These are phyloP conservation scores for Drosophila bocki DNA, from an alignment of 1,140 invertebrate genomes.

Conservation along the genomic window DNA sequence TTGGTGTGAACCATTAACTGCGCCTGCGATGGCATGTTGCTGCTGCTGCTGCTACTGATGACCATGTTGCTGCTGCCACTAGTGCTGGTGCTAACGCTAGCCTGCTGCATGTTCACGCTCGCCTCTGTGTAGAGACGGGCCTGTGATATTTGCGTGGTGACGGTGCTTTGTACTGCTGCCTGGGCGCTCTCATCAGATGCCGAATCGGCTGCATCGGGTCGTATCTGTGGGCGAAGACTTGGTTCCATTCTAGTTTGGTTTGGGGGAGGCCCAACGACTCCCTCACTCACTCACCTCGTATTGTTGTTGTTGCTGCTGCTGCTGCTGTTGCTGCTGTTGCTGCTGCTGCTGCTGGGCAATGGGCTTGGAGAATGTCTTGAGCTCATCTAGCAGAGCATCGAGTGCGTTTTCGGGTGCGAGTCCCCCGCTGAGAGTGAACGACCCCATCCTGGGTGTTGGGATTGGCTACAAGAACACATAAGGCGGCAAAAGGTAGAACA, in stretches of 20 bases:
- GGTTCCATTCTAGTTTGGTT: slow-evolving; percentile 24
- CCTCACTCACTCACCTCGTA: slow-evolving; percentile 63
- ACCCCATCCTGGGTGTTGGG: slow-evolving; percentile 87
- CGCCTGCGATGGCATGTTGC: background rate
- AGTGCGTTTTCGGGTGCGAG: slow-evolving; percentile 94
- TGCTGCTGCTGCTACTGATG: slow-evolving; percentile 43
- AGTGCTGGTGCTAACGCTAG: slow-evolving; percentile 51
- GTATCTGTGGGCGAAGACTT: slow-evolving; percentile 52
- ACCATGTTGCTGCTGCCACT: slow-evolving; percentile 65
- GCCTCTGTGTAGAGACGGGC: slow-evolving; percentile 79
- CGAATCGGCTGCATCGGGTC: slow-evolving; percentile 78
- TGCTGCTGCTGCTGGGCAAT: slow-evolving; percentile 75
- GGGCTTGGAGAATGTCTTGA: slow-evolving; percentile 93
- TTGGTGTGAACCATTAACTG: slow-evolving; percentile 85
- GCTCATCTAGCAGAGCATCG: slow-evolving; percentile 97
- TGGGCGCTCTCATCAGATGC: slow-evolving; percentile 85
- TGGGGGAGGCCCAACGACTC: background rate
- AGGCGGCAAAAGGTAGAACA: slow-evolving; percentile 19
- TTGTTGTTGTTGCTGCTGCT: slow-evolving; percentile 37
- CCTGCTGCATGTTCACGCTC: slow-evolving; percentile 64
- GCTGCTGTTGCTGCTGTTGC: slow-evolving; percentile 51
- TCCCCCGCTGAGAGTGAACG: slow-evolving; percentile 89
- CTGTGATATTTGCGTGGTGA: slow-evolving; percentile 85
- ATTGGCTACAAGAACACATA: slow-evolving; percentile 79
- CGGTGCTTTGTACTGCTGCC: slow-evolving; percentile 81